phyloP scores from a whole-genome alignment of 2,113 vertebrate species.

The Pangasianodon gigas region DNA sequence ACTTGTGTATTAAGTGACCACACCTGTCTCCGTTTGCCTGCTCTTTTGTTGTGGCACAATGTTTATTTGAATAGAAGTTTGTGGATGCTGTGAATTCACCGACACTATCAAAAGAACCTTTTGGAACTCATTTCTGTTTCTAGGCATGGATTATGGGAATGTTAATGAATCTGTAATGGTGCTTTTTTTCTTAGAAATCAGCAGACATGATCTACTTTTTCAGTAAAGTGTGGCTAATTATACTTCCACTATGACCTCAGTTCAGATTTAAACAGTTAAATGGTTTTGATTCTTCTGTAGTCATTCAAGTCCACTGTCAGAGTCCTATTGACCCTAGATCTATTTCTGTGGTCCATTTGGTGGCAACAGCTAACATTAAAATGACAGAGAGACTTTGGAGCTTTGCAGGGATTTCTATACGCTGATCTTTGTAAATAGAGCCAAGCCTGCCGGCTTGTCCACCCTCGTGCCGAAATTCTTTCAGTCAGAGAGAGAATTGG shows the following conservation, averaged over 20 bases:
- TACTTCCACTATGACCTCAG: neutral
- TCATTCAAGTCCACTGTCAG: conserved; percentile 25
- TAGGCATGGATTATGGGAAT: conserved; percentile 7
- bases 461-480: neutral
- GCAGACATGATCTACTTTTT: neutral
- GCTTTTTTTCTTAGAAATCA: neutral
- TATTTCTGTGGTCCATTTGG: conserved; percentile 42
- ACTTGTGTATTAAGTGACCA: conserved; percentile 58
- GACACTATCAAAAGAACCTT: neutral
- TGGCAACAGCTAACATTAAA: conserved; percentile 25
- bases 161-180: neutral
- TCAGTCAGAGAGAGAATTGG: conserved; percentile 1
- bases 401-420: conserved; percentile 30
- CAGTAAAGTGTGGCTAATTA: neutral
- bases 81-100: conserved; percentile 30
- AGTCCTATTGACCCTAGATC: conserved; percentile 8
- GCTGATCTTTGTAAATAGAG: conserved; percentile 40
- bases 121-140: neutral
- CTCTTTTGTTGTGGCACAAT: conserved; percentile 37
- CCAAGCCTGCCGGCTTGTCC: conserved; percentile 11
- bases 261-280: neutral
- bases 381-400: conserved; percentile 12
- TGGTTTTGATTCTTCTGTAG: neutral
- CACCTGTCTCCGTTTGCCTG: conserved; percentile 56
- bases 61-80: conserved; percentile 47